These are phyloP conservation scores for Taenioides sp. DNA, from an alignment of 2,797 vertebrate genomes.

Conservation along the genomic window DNA sequence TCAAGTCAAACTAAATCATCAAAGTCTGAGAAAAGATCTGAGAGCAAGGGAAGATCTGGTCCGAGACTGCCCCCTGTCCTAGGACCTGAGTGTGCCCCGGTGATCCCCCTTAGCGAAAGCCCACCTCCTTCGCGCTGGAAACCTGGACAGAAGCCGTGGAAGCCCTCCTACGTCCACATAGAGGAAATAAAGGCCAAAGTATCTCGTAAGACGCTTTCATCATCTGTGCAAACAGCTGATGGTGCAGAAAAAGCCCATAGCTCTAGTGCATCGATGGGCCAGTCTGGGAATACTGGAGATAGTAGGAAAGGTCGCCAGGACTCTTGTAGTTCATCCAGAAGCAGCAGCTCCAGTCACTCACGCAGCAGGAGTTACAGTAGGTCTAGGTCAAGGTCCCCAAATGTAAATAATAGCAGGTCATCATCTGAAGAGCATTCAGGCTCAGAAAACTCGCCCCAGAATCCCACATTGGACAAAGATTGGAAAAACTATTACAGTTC, in stretches of 20 bases:
- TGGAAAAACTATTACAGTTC: constrained; percentile 68
- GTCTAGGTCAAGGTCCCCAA: constrained; percentile 79
- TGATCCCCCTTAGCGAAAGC: constrained; percentile 93
- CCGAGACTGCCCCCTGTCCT: constrained; percentile 57
- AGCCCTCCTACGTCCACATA: constrained; percentile 91
- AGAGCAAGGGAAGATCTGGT: constrained; percentile 63
- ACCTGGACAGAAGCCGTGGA: constrained; percentile 97
- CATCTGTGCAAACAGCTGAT: constrained; percentile 58
- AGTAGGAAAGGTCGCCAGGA: constrained; percentile 72
- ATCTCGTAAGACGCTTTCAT: constrained; percentile 64
- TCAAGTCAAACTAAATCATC: constrained; percentile 70
- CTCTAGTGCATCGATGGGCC: constrained; percentile 58
- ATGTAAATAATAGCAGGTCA: constrained; percentile 73
- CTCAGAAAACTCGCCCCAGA: constrained; percentile 75
- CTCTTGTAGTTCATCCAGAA: constrained; percentile 81
- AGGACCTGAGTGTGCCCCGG: constrained; percentile 82
- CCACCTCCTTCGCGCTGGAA: constrained; percentile 98
- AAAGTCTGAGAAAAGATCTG: constrained; percentile 68
- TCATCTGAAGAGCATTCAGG: constrained; percentile 83
- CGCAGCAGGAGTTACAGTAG: constrained; percentile 82
- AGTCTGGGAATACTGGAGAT: constrained; percentile 66
- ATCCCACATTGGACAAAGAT: constrained; percentile 67
- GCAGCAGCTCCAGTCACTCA: constrained; percentile 84
- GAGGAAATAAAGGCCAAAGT: constrained; percentile 89
- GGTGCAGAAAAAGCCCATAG: constrained; percentile 61